Evolutionary conservation across 2,113 vertebrate species (phyloP), one percentile per base, ranked within the genome.

Genomic region (Mus spicilegus): DNA sequence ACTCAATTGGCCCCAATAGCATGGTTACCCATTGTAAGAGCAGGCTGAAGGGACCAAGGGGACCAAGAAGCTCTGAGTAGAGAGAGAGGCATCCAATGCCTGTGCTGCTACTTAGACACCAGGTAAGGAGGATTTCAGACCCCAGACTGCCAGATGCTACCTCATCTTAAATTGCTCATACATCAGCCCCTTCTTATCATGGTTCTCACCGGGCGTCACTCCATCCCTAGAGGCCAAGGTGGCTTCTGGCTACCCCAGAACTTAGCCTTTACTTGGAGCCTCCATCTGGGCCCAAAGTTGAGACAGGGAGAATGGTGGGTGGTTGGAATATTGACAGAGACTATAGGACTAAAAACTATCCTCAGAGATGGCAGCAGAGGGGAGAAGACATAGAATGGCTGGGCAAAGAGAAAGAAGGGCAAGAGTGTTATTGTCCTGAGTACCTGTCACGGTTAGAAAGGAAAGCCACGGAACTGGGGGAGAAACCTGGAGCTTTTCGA

Each of bases 61-160:
- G 11, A 63, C 42, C 54, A 49, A 77, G 0, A 9, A 26, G 61
- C 24, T 30, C 24, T 56, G 19, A 10, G 19, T 1, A 63, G 51
- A 61, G 81, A 78, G 36, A 56, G 1, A 49, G 42, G 20, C 7
- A 8, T 17, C 12, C 4, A 1, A 8, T 0, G 0, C n/a, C 89
- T 72, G 26, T 1, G 33, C 19, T n/a, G 11, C 46, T 30, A 10
- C 6, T 88, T 24, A 0, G 0, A 42, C 3, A 63, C 22, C 72
- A 42, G 26, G 0, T 0, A 46, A 67, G 30, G 28, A 7, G 7
- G 16, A 33, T 2, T 42, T 12, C 58, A 49, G 39, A 91, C 58
- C 58, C 77, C 72, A 88, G 81, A 56, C 61, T 2, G 9, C 39
- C 72, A 4, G 6, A 5, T 30, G 51, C 58, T 36, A 22, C 14